Conservation (phyloP, 64 coral and sea anemone genomes). For the Porites australiensis region DNA sequence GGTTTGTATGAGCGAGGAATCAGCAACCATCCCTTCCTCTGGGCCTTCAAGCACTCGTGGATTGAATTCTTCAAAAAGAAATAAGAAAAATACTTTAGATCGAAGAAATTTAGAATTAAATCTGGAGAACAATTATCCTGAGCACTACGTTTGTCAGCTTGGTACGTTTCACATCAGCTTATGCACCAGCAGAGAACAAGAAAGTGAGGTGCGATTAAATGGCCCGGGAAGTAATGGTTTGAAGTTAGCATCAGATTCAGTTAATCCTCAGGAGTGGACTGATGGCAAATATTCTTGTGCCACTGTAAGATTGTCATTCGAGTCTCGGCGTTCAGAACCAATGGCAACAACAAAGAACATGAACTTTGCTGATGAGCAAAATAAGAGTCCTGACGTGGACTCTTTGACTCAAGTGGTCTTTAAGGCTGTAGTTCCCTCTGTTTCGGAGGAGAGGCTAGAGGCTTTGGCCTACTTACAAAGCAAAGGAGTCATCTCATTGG, state of each 20-base stretch:
- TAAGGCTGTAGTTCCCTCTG: slow-evolving; percentile 40
- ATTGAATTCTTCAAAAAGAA: background rate
- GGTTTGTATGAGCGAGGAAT: background rate
- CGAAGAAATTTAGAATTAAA: slow-evolving; percentile 2
- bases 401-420: slow-evolving; percentile 12
- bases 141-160: background rate
- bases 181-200: slow-evolving; percentile 22
- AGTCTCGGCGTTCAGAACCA: background rate
- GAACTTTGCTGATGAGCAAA: background rate
- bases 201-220: background rate
- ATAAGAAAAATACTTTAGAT: background rate
- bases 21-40: background rate
- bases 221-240: background rate
- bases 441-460: slow-evolving; percentile 16
- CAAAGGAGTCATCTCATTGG: slow-evolving; percentile 63
- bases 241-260: background rate
- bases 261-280: background rate
- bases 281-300: background rate
- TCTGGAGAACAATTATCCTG: slow-evolving; percentile 1
- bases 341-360: background rate
- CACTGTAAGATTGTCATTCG: background rate
- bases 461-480: slow-evolving; percentile 77
- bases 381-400: background rate
- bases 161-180: slow-evolving; percentile 13
- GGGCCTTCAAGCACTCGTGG: background rate